These are phyloP conservation scores for Microtus ochrogaster DNA, from an alignment of 2,113 vertebrate species.

Conservation along the genomic window DNA sequence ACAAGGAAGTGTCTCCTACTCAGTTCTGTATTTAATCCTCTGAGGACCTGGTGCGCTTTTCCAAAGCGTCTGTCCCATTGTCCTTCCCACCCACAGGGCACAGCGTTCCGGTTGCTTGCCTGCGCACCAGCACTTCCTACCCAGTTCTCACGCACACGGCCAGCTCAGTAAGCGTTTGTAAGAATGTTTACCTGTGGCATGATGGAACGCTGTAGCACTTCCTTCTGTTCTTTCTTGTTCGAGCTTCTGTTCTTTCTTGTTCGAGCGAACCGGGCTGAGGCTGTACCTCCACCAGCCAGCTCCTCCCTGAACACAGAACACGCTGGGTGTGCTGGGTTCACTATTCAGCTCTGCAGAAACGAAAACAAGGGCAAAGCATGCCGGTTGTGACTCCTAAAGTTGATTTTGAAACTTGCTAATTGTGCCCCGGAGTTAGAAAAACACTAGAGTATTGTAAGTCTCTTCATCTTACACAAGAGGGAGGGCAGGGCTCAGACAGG, in stretches of 20 bases:
- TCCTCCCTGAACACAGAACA: background rate
- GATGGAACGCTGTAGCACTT: background rate
- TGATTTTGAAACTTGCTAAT: conserved; percentile 59
- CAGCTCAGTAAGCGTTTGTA: background rate
- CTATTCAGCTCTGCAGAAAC: background rate
- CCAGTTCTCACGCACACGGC: background rate
- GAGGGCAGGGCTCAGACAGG: conserved; percentile 31
- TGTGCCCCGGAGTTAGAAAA: conserved; percentile 58
- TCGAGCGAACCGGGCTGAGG: background rate
- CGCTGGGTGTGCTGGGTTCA: background rate
- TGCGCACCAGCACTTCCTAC: background rate
- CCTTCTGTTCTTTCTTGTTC: conserved; percentile 27
- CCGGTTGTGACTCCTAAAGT: conserved; percentile 21
- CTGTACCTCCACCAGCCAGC: background rate
- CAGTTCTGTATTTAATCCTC: background rate
- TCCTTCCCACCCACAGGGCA: background rate
- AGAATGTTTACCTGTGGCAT: background rate
- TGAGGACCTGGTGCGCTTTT: background rate
- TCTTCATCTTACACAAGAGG: conserved; percentile 20
- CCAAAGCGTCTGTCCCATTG: background rate
- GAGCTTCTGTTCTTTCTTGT: conserved; percentile 18
- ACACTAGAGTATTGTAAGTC: conserved; percentile 31
- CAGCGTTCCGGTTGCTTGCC: background rate
- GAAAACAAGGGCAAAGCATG: background rate
- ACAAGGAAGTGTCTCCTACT: background rate